Evolutionary conservation across 2,797 vertebrate genomes (phyloP), one percentile per base, ranked within the genome.

Genomic region (Poeciliopsis turneri): DNA sequence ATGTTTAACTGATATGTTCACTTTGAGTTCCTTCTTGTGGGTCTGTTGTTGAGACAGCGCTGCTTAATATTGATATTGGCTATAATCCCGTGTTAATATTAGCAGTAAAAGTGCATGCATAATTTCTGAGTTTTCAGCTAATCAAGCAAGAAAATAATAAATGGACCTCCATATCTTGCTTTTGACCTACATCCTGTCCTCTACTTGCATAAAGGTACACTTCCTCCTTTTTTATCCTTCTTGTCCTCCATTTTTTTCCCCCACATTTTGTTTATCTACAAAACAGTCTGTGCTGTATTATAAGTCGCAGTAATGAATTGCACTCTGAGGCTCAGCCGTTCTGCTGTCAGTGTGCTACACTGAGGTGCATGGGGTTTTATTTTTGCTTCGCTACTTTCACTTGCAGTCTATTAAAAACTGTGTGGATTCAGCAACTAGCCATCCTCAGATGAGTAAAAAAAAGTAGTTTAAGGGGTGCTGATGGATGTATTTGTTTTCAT

Each of bases 301-400:
- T 91, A 91, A 91, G 92, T 93, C n/a, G 76, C 76, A 45, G 85
- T 92, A 92, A 92, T 93, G 88, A 92, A 92, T 91, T 87, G 82
- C 80, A 75, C 1, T 28, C 45, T 30, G 72, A 72, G 78, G 66
- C 85, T 79, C 3, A 36, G 72, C 86, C 87, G 43, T 80, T 74
- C 64, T 49, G 74, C 84, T 85, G 88, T 87, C 76, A 51, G 82
- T 74, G 71, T 59, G 80, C 83, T 80, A 41, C 83, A 74, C 75
- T 75, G 10, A 69, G 51, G 70, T 88, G 85, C 73, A 69, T 85
- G 84, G 88, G 88, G 74, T 89, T 82, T 82, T 87, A 87, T 93
- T 90, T 91, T 91, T 78, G 81, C 87, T 88, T 90, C 39, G 80
- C 93, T 93, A 91, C 82, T 86, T 74, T 90, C 77, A 88, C 90